These are phyloP conservation scores for Lateolabrax maculatus DNA, from an alignment of 2,797 vertebrate genomes.

Conservation along the genomic window DNA sequence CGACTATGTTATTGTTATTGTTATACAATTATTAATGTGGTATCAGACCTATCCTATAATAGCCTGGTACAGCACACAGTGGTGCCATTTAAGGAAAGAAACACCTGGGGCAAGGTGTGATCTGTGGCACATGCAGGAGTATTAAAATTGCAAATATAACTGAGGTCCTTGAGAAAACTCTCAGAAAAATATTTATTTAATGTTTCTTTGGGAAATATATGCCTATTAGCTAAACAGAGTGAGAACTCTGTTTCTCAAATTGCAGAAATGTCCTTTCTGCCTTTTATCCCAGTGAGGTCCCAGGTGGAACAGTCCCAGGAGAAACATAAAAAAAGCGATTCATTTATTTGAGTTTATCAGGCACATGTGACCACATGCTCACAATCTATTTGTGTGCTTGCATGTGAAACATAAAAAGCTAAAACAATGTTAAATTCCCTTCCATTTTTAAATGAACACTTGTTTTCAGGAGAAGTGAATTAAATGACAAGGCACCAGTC, in stretches of 20 bases:
- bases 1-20: conserved; percentile 50
- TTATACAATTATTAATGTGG: conserved; percentile 58
- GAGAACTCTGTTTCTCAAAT: conserved; percentile 17
- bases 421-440: conserved; percentile 7
- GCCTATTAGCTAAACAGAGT: conserved; percentile 22
- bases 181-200: conserved; percentile 42
- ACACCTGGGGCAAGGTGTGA: conserved; percentile 56
- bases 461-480: conserved; percentile 12
- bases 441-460: not conserved
- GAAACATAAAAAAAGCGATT: conserved; percentile 15
- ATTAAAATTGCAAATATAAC: conserved; percentile 63
- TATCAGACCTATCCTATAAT: conserved; percentile 58
- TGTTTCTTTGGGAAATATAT: conserved; percentile 40
- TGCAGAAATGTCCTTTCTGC: conserved; percentile 28
- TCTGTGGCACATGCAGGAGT: conserved; percentile 32
- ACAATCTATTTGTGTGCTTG: not conserved
- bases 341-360: conserved; percentile 38
- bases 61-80: conserved; percentile 30
- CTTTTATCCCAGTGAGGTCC: conserved; percentile 23
- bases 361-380: not conserved
- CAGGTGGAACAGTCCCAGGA: conserved; percentile 5
- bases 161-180: conserved; percentile 40
- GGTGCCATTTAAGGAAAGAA: conserved; percentile 46
- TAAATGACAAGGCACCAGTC: conserved; percentile 3
- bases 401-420: not conserved